phyloP scores from a whole-genome alignment of 2,888 invertebrate species.

The Drosophila bunnanda region DNA sequence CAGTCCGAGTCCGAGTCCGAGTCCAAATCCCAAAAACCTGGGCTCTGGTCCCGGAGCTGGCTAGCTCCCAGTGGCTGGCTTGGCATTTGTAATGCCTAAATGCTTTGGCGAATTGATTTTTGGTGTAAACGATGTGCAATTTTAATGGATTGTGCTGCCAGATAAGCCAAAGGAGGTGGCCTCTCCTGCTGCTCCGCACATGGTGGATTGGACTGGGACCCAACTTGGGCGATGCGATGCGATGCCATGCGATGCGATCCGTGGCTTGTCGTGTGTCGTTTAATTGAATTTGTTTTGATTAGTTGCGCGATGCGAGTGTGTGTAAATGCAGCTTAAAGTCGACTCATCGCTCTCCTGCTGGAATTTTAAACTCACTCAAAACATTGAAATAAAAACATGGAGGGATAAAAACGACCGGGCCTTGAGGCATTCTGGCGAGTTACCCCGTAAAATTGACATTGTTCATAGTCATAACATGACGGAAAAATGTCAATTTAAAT shows the following conservation, averaged over 20 bases:
- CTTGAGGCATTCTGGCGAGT: constrained; percentile 50
- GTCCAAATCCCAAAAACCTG: constrained; percentile 22
- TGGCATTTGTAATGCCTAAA: constrained; percentile 83
- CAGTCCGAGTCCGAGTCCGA: constrained; percentile 2
- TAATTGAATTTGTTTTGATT: constrained; percentile 82
- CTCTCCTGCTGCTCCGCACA: background rate
- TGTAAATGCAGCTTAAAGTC: constrained; percentile 51
- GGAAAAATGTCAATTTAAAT: constrained; percentile 82
- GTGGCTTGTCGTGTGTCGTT: constrained; percentile 63
- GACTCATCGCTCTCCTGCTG: constrained; percentile 12
- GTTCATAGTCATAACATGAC: constrained; percentile 66
- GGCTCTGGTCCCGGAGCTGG: constrained; percentile 28
- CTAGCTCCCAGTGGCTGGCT: constrained; percentile 65
- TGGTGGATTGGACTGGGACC: background rate
- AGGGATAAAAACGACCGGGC: constrained; percentile 28
- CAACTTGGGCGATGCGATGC: constrained; percentile 6
- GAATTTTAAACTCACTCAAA: constrained; percentile 61
- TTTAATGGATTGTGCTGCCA: constrained; percentile 84
- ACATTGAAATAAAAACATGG: constrained; percentile 1
- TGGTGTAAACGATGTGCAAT: constrained; percentile 85
- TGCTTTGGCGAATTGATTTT: constrained; percentile 85
- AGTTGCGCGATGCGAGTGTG: constrained; percentile 51
- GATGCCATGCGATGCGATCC: constrained; percentile 5
- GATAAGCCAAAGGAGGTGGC: constrained; percentile 75
- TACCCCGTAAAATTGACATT: constrained; percentile 67